Base-by-base conservation (phyloP, 23 tunicate species). In the Oikopleura albicans region DNA sequence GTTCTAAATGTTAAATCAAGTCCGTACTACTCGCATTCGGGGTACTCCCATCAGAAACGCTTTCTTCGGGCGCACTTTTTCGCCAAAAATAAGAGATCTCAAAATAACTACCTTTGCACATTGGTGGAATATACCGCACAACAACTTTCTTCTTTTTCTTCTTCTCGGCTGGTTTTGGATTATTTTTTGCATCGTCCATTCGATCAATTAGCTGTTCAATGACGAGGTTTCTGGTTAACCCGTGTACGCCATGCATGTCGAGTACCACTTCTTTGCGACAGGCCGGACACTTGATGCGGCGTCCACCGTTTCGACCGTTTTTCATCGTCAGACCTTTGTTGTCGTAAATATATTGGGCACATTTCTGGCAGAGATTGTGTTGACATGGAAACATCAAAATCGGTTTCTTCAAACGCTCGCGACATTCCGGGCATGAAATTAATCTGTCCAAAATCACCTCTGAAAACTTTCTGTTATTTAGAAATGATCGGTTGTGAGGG, bases 281-380 rank as follows among this genome's bases (percentile, higher is more conserved):
- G 2, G 34, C 27, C 34, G 79, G 79, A 71, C 79, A 71, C 31
- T 29, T 71, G 37, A 71, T 16, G 27, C 35, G 27, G 79, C 4
- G 36, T 2, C 79, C 34, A 16, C 35, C 79, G 37, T 29, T 71
- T 12, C 79, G 33, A 16, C 37, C 33, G 31, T 71, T 71, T 71
- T 29, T 16, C 36, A 71, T 71, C 37, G 2, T 29, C 2, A 71
- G 31, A 16, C 36, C 79, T 71, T 71, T 71, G 79, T 71, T 71
- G 79, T 71, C 79, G 79, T 12, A 71, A 71, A 71, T 71, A 71
- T 71, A 12, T 37, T 71, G 79, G 79, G 79, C 79, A 71, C 79
- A 71, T 71, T 16, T 71, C 31, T 71, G 79, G 79, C 79, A 71
- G 2, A 71, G 37, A 71, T 71, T 71, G 31, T 71, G 79, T 16